These are phyloP conservation scores for Drosophila recens DNA, from an alignment of 2,888 invertebrate genomes.

Conservation along the genomic window DNA sequence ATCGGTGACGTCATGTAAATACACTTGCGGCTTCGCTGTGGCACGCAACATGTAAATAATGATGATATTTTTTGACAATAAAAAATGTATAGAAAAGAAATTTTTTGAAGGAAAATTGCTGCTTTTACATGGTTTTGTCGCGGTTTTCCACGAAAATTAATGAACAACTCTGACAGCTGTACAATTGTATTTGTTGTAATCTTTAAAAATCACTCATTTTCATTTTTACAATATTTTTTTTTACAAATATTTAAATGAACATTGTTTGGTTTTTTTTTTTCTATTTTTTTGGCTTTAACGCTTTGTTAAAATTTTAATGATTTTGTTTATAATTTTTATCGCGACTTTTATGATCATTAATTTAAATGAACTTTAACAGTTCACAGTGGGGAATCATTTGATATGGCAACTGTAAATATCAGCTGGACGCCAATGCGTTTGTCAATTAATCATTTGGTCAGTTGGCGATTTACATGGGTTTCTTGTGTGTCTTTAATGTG, in stretches of 20 bases:
- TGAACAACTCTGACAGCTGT: constrained; percentile 41
- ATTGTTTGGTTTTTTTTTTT: constrained; percentile 14
- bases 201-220: constrained; percentile 23
- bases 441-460: constrained; percentile 53
- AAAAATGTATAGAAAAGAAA: constrained; percentile 11
- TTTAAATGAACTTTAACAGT: constrained; percentile 50
- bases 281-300: constrained; percentile 15
- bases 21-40: constrained; percentile 37
- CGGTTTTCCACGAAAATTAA: constrained; percentile 39
- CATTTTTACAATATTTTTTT: constrained; percentile 45
- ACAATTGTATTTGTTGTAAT: constrained; percentile 6
- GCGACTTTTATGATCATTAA: constrained; percentile 54
- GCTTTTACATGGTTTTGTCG: constrained; percentile 32
- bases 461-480: constrained; percentile 32
- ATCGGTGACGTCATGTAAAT: constrained; percentile 56
- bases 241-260: constrained; percentile 26
- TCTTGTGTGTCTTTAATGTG: constrained; percentile 42
- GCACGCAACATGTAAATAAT: constrained; percentile 54
- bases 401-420: constrained; percentile 37
- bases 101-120: constrained; percentile 11
- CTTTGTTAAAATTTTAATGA: constrained; percentile 62
- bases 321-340: constrained; percentile 62
- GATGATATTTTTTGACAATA: constrained; percentile 32
- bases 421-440: constrained; percentile 21
- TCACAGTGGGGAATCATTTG: constrained; percentile 23